Conservation (phyloP, 2,888 invertebrate genomes). For the Flabesymbios commensalis region DNA sequence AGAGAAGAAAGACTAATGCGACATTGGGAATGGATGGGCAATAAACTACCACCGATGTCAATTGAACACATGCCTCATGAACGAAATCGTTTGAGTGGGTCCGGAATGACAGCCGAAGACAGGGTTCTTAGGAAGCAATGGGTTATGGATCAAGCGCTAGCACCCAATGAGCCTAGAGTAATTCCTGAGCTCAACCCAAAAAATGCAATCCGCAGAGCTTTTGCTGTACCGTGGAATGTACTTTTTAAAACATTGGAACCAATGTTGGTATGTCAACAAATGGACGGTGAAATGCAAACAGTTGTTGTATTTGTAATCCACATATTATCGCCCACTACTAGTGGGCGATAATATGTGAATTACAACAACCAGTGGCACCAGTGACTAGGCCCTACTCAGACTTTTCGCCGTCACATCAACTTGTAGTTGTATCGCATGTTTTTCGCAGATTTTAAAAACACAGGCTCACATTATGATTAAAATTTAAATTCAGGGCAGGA, state of each 20-base stretch:
- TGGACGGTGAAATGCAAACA: not conserved
- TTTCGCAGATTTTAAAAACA: too few species aligned
- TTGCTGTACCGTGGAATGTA: slow-evolving; percentile 42
- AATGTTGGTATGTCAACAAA: slow-evolving; percentile 23
- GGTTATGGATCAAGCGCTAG: slow-evolving; percentile 53
- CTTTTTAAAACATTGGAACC: slow-evolving; percentile 28
- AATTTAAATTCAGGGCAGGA: too few species aligned
- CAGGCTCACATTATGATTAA: too few species aligned
- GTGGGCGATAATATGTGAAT: too few species aligned
- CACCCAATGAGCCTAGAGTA: slow-evolving; percentile 47
- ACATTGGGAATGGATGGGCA: slow-evolving; percentile 41
- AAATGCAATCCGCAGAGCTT: slow-evolving; percentile 45
- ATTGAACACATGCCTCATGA: slow-evolving; percentile 53
- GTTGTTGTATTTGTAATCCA: too few species aligned
- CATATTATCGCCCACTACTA: too few species aligned
- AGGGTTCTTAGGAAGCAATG: slow-evolving; percentile 53
- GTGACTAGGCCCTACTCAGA: too few species aligned
- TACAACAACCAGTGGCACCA: too few species aligned
- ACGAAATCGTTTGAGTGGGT: slow-evolving; percentile 42
- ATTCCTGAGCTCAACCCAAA: slow-evolving; percentile 45
- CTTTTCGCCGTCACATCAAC: too few species aligned
- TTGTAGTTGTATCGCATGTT: too few species aligned
- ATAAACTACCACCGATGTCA: slow-evolving; percentile 50
- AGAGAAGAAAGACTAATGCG: slow-evolving; percentile 26
- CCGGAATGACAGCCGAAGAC: slow-evolving; percentile 52